Evolutionary conservation across 2,797 vertebrate species (phyloP).

Genomic region (Crax fasciolata): DNA sequence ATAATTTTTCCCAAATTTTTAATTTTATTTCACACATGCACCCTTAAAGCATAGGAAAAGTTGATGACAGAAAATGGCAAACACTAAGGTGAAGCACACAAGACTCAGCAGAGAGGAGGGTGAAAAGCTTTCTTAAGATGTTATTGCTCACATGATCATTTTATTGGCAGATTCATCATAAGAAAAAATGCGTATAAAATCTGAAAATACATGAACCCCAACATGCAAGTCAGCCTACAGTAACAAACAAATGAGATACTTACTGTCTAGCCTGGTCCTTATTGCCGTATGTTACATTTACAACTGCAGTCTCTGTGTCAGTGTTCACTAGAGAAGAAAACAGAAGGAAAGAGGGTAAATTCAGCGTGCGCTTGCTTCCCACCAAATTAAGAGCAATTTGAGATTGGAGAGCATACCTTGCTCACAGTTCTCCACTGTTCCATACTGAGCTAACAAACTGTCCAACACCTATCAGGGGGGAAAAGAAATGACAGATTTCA

Average conservation of each 20-base stretch:
- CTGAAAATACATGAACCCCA: not conserved
- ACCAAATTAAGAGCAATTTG: constrained; percentile 48
- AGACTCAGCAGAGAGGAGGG: fast-evolving
- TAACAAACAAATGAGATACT: constrained; percentile 77
- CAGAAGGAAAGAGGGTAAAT: constrained; percentile 29
- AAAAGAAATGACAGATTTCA: constrained; percentile 68
- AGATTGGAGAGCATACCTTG: constrained; percentile 88
- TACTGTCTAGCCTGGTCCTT: constrained; percentile 99
- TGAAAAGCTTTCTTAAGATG: not conserved
- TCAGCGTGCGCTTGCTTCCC: constrained; percentile 2
- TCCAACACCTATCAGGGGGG: constrained; percentile 90
- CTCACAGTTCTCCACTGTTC: constrained; percentile 98
- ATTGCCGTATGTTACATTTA: constrained; percentile 96
- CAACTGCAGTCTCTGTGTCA: constrained; percentile 97
- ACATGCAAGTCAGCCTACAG: not conserved
- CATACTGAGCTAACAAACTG: constrained; percentile 95
- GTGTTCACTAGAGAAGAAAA: constrained; percentile 92
- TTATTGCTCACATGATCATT: not conserved
- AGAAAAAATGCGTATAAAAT: not conserved
- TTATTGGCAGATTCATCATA: not conserved
- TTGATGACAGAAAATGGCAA: fast-evolving
- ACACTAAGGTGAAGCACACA: not conserved
- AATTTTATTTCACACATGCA: not conserved
- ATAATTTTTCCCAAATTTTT: not conserved
- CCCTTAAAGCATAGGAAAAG: not conserved